These are phyloP conservation scores for Acleris laterana DNA, from an alignment of 2,888 invertebrate species.

Conservation along the genomic window DNA sequence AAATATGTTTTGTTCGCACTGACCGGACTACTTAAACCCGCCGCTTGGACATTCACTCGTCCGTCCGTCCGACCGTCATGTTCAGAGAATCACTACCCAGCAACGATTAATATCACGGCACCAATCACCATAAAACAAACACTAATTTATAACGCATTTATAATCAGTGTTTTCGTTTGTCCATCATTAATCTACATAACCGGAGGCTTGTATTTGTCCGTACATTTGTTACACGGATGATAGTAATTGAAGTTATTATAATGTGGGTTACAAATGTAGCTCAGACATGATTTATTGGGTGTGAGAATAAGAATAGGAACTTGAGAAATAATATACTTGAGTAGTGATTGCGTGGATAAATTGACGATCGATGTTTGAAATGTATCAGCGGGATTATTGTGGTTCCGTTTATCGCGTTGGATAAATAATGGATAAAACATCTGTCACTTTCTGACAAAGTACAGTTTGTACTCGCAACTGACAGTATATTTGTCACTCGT, in stretches of 20 bases:
- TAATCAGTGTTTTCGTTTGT: constrained; percentile 60
- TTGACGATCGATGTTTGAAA: too few relatives aligned
- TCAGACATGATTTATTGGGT: constrained; percentile 34
- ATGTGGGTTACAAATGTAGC: constrained; percentile 28
- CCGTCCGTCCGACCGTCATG: too few relatives aligned
- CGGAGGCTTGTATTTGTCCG: constrained; percentile 56
- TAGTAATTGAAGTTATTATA: constrained; percentile 28
- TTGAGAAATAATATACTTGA: not conserved
- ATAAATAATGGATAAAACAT: too few relatives aligned
- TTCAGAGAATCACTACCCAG: too few relatives aligned
- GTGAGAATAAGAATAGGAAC: constrained; percentile 24
- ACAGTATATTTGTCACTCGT: too few relatives aligned
- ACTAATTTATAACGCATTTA: constrained; percentile 79
- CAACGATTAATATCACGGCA: constrained; percentile 28
- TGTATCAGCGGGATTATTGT: too few relatives aligned
- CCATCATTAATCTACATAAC: constrained; percentile 77
- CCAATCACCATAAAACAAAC: constrained; percentile 46
- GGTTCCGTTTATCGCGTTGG: too few relatives aligned
- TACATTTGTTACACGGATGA: constrained; percentile 22
- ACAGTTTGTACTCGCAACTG: too few relatives aligned
- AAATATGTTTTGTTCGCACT: too few relatives aligned
- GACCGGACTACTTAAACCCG: too few relatives aligned
- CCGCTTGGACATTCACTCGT: too few relatives aligned
- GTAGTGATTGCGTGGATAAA: not conserved
- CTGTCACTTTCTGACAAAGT: too few relatives aligned